phyloP scores from a whole-genome alignment of 1,140 invertebrate genomes.

The Hesperophylax magnus region DNA sequence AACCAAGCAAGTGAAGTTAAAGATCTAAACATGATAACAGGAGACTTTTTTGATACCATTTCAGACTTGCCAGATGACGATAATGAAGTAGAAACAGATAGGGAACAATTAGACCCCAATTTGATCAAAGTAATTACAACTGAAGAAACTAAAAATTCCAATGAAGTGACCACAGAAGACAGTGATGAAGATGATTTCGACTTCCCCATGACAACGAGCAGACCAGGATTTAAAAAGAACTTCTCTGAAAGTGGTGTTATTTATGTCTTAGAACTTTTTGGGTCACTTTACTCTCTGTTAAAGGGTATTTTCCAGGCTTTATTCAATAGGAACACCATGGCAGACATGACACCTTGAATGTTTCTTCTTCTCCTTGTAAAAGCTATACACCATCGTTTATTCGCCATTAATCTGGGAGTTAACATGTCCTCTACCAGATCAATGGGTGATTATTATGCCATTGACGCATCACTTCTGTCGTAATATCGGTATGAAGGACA shows the following conservation, averaged over 20 bases:
- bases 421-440: background rate
- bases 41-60: constrained; percentile 21
- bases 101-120: constrained; percentile 21
- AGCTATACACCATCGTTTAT: too few species aligned
- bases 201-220: background rate
- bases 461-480: too few species aligned
- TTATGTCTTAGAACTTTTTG: constrained; percentile 62
- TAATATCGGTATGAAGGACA: background rate
- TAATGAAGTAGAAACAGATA: constrained; percentile 36
- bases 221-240: background rate
- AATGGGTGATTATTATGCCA: constrained; percentile 12
- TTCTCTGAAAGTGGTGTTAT: constrained; percentile 60
- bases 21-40: constrained; percentile 34
- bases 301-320: constrained; percentile 60
- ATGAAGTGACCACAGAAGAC: constrained; percentile 58
- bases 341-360: background rate
- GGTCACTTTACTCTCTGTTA: constrained; percentile 59
- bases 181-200: constrained; percentile 59
- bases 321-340: constrained; percentile 48
- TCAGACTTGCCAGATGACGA: constrained; percentile 23
- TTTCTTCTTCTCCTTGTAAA: too few species aligned
- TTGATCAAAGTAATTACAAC: background rate
- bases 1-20: constrained; percentile 63
- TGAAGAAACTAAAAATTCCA: background rate
- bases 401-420: too few species aligned